Base-by-base conservation (phyloP, 2,888 invertebrate species). In the Yponomeuta malinellus region DNA sequence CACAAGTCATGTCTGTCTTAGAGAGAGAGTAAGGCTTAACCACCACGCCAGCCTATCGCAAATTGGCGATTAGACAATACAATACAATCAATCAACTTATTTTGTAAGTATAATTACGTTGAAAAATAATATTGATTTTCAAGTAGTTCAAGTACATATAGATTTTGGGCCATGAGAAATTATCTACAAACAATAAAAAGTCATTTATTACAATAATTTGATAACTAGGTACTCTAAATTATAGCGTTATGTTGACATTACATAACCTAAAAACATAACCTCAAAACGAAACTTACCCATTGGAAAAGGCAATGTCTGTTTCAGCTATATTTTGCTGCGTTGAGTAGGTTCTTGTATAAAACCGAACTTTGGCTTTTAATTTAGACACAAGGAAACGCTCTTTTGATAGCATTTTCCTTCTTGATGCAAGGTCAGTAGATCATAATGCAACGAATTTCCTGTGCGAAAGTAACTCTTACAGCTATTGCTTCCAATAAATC, bases 271-370 rank as follows among this genome's bases (percentile, higher is more conserved):
- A 59, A 73, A 75, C 72, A 74, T 83, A 85, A 86, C 84, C 84
- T 86, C 74, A 73, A 81, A 77, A 72, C 4, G 12, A 63, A 73
- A 86, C 93, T 92, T 90, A 95, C 95, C 94, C 94, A 83, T 94
- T 93, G 29, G 93, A 88, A 80, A 95, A 93, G 48, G 87, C 78
- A 74, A 94, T 85, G 74, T 92, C 91, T 15, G 92, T 81, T 82
- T 93, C 93, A 9, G 82, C 86, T 48, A 83, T 76, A 72, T 74
- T 76, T 15, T 82, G 69, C 73, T 86, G 79, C 2, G 86, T 78
- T 48, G 89, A 82, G 63, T 81, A 81, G 71, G 77, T 77, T 77
- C 82, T 83, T 63, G 75, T 75, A 71, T 76, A 76, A 72, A 77
- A 78, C 63, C 74, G 76, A 65, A 76, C 74, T 74, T 77, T 83